Evolutionary conservation across 2,888 invertebrate species (phyloP).

Genomic region (Agrilus cyanescens): DNA sequence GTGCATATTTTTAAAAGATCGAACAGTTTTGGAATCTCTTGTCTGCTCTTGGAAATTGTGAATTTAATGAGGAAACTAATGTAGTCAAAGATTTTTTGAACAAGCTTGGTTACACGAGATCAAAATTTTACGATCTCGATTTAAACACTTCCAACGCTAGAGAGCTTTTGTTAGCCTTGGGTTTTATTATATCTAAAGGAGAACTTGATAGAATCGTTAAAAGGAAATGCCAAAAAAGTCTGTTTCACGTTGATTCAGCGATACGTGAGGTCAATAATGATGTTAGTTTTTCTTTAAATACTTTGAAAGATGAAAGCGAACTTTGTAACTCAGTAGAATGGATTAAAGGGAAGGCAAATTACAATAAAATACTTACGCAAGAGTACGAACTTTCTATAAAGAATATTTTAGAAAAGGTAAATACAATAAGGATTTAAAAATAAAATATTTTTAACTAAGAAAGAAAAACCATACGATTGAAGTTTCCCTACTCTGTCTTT

Average conservation of each 20-base stretch:
- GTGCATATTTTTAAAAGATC: constrained; percentile 9
- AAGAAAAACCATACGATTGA: neutral
- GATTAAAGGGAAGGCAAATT: constrained; percentile 10
- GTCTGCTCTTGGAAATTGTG: constrained; percentile 7
- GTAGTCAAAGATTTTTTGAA: too few relatives aligned
- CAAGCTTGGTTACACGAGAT: too few relatives aligned
- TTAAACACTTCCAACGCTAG: constrained; percentile 9
- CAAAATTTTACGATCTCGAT: too few relatives aligned
- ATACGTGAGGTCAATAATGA: too few relatives aligned
- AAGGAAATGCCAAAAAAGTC: neutral
- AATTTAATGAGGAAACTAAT: too few relatives aligned
- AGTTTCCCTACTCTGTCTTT: neutral
- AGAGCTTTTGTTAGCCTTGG: constrained; percentile 30
- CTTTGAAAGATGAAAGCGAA: constrained; percentile 7
- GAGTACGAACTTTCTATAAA: constrained; percentile 3
- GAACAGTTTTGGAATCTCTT: constrained; percentile 24
- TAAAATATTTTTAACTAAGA: neutral
- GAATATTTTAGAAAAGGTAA: constrained; percentile 7
- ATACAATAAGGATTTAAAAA: neutral
- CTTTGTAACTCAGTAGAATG: constrained; percentile 8
- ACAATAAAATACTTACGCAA: constrained; percentile 2
- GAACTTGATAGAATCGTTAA: constrained; percentile 19
- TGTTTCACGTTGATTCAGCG: too few relatives aligned
- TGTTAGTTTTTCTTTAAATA: neutral
- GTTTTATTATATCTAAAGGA: constrained; percentile 29